These are phyloP conservation scores for Stictocephala bisonia DNA, from an alignment of 2,888 invertebrate genomes.

Conservation along the genomic window DNA sequence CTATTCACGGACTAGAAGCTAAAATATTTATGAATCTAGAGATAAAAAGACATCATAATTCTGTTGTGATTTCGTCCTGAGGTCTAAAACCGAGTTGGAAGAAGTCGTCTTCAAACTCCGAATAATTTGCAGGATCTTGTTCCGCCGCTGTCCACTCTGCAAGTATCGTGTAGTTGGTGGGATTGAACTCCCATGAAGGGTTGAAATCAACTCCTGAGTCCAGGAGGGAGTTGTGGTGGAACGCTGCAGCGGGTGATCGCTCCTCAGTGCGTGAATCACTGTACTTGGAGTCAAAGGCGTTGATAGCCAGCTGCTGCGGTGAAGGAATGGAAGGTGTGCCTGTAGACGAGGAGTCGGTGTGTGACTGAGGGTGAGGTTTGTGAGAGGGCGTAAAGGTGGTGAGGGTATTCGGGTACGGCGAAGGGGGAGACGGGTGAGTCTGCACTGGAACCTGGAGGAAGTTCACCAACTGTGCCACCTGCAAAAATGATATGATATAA, in stretches of 20 bases:
- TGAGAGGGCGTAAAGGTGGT: slow-evolving; percentile 50
- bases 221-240: slow-evolving; percentile 64
- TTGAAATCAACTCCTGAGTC: slow-evolving; percentile 66
- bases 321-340: slow-evolving; percentile 53
- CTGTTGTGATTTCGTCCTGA: slow-evolving; percentile 90
- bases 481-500: slow-evolving; percentile 61
- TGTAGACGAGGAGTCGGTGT: slow-evolving; percentile 32
- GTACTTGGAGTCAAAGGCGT: slow-evolving; percentile 64
- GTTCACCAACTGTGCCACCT: slow-evolving; percentile 81
- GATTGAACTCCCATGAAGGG: slow-evolving; percentile 64
- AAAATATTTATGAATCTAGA: not conserved
- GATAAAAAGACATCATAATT: slow-evolving; percentile 68
- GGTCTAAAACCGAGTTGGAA: slow-evolving; percentile 86
- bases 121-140: slow-evolving; percentile 59
- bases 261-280: slow-evolving; percentile 44
- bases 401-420: slow-evolving; percentile 54
- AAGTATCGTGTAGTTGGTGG: slow-evolving; percentile 64
- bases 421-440: slow-evolving; percentile 53
- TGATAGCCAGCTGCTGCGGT: slow-evolving; percentile 64
- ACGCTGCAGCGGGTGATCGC: slow-evolving; percentile 19
- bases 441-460: slow-evolving; percentile 73
- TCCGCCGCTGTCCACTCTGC: slow-evolving; percentile 64
- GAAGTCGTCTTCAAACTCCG: slow-evolving; percentile 76
- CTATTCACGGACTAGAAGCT: slow-evolving; percentile 1
- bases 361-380: slow-evolving; percentile 10